Percentiles rank a stretch among this genome's conserved stretches.
Conservation (phyloP, 2,797 vertebrate genomes). For the Schizothorax lantsangensis region DNA sequence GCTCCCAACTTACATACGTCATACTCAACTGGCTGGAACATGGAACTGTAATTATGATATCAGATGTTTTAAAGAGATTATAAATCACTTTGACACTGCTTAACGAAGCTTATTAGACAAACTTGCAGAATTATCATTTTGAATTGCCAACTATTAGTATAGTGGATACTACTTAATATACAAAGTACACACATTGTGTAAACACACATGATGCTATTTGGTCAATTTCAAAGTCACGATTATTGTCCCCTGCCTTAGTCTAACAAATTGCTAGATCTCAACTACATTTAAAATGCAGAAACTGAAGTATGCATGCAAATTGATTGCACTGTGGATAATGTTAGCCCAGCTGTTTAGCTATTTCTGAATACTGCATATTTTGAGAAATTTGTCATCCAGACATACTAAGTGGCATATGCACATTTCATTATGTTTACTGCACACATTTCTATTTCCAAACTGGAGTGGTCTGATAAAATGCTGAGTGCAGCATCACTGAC, state of each 20-base stretch:
- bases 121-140: background rate
- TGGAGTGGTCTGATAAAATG: slow-evolving; percentile 9
- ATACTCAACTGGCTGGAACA: slow-evolving; percentile 36
- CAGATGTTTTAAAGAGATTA: slow-evolving; percentile 29
- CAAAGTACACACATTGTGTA: background rate
- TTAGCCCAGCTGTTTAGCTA: background rate
- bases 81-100: slow-evolving; percentile 41
- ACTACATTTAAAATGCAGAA: background rate
- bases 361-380: background rate
- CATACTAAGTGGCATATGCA: slow-evolving; percentile 4
- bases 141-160: background rate
- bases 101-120: slow-evolving; percentile 8
- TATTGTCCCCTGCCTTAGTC: background rate
- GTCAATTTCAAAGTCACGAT: background rate
- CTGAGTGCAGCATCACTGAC: slow-evolving; percentile 25
- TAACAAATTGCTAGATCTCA: background rate
- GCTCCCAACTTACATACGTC: slow-evolving; percentile 15
- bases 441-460: slow-evolving; percentile 6
- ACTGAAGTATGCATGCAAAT: background rate
- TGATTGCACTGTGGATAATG: background rate
- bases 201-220: background rate
- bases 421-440: slow-evolving; percentile 11
- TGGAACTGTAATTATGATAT: slow-evolving; percentile 53
- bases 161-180: background rate
- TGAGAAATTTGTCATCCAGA: background rate